Evolutionary conservation across 2,888 invertebrate species (phyloP).

Genomic region (Leptothorax acervorum): DNA sequence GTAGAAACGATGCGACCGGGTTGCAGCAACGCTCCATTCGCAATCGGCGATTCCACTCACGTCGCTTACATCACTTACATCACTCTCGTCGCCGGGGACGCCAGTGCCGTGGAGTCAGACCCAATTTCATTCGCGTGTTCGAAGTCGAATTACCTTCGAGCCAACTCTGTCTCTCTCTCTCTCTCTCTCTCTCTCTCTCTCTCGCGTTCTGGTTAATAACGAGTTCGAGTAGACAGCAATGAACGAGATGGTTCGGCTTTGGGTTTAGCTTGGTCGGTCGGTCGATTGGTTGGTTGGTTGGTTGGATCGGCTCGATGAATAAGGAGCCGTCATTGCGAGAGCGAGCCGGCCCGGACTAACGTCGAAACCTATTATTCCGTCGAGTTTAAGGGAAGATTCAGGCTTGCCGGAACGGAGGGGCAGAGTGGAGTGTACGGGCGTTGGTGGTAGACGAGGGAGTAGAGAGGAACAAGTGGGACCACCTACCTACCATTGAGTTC

Average conservation of each 20-base stretch:
- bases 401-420: conserved; percentile 4
- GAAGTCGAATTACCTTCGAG: conserved; percentile 69
- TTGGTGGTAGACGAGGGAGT: neutral
- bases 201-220: conserved; percentile 70
- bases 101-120: conserved; percentile 60
- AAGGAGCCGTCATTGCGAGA: conserved; percentile 50
- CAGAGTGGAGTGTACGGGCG: neutral
- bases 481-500: conserved; percentile 73
- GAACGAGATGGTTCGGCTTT: conserved; percentile 19
- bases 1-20: neutral
- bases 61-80: conserved; percentile 67
- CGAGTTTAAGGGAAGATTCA: conserved; percentile 59
- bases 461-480: conserved; percentile 31
- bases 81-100: conserved; percentile 41
- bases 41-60: conserved; percentile 60
- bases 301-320: conserved; percentile 63
- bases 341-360: conserved; percentile 33
- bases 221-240: conserved; percentile 64
- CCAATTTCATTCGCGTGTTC: conserved; percentile 75
- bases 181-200: conserved; percentile 43
- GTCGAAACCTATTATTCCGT: conserved; percentile 67
- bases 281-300: conserved; percentile 12
- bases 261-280: conserved; percentile 8
- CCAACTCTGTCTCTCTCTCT: conserved; percentile 55
- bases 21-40: neutral